Evolutionary conservation across 2,797 vertebrate species (phyloP).

Genomic region (Brachymystax lenok): DNA sequence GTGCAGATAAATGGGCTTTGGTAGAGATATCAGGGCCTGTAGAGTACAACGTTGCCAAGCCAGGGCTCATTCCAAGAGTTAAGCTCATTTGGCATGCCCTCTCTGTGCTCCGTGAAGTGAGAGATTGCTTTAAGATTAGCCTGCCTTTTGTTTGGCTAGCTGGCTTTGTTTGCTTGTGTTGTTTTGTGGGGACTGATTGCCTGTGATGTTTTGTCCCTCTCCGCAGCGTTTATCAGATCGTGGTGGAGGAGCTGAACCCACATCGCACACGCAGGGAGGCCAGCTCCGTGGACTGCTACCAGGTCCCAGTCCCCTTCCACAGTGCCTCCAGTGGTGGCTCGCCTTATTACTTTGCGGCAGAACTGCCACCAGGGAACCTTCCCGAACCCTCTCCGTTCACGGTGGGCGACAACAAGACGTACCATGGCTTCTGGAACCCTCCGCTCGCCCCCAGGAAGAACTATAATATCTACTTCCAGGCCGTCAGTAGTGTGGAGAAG

Average conservation of each 20-base stretch:
- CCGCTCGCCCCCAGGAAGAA: slow-evolving; percentile 94
- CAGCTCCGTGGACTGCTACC: slow-evolving; percentile 87
- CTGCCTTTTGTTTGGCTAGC: background rate
- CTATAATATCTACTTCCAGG: slow-evolving; percentile 99
- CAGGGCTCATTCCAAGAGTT: background rate
- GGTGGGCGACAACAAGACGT: slow-evolving; percentile 97
- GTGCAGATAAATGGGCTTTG: background rate
- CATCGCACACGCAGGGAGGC: slow-evolving; percentile 88
- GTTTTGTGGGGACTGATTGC: background rate
- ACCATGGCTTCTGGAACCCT: slow-evolving; percentile 97
- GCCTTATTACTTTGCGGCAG: slow-evolving; percentile 94
- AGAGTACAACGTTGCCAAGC: background rate
- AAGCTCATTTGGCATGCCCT: slow-evolving; percentile 15
- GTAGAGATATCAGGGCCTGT: background rate
- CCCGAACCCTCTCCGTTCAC: slow-evolving; percentile 93
- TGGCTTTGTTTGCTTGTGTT: background rate
- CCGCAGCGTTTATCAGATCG: slow-evolving; percentile 92
- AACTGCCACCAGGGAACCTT: slow-evolving; percentile 90
- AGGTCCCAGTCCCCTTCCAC: slow-evolving; percentile 89
- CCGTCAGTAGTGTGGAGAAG: slow-evolving; percentile 98
- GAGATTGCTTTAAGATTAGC: slow-evolving; percentile 6
- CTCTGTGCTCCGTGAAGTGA: slow-evolving; percentile 6
- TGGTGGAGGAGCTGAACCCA: slow-evolving; percentile 91
- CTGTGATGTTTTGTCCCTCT: background rate
- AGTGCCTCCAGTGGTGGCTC: slow-evolving; percentile 81